These are phyloP conservation scores for Oscarella lobularis DNA, from an alignment of 37 sponge, comb jelly and placozoan species.

Conservation along the genomic window DNA sequence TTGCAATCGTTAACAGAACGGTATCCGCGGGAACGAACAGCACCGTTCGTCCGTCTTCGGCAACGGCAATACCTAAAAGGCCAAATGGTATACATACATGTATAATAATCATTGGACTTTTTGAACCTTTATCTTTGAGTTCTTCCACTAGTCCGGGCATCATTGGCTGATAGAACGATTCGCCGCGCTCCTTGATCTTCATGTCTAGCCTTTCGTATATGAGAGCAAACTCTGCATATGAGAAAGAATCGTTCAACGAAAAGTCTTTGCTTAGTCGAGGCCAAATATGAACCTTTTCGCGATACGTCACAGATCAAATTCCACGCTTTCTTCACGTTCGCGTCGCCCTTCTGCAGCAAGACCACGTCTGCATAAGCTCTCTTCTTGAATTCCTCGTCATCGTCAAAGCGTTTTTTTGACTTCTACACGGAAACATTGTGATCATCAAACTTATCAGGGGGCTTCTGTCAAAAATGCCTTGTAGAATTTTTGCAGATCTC, in stretches of 20 bases:
- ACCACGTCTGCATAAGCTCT: slow-evolving; percentile 74
- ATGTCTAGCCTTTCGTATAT: slow-evolving; percentile 60
- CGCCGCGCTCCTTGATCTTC: slow-evolving; percentile 66
- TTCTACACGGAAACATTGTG: slow-evolving; percentile 70
- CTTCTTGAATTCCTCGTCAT: slow-evolving; percentile 82
- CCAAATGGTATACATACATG: neutral
- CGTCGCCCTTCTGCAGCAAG: slow-evolving; percentile 65
- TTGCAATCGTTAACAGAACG: slow-evolving; percentile 64
- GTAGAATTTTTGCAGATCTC: slow-evolving; percentile 75
- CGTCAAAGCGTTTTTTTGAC: slow-evolving; percentile 78
- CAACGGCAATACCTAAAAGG: neutral
- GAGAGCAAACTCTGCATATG: slow-evolving; percentile 31
- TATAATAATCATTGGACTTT: too few species aligned
- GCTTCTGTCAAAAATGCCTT: slow-evolving; percentile 23
- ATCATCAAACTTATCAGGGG: slow-evolving; percentile 62
- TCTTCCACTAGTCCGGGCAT: slow-evolving; percentile 70
- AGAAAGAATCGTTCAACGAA: too few species aligned
- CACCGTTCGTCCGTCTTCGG: slow-evolving; percentile 65
- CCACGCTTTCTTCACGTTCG: slow-evolving; percentile 73
- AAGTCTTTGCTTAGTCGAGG: neutral
- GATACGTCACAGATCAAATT: slow-evolving; percentile 90
- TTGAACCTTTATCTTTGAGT: slow-evolving; percentile 63
- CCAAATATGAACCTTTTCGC: slow-evolving; percentile 59
- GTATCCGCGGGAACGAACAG: slow-evolving; percentile 44
- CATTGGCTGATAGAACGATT: slow-evolving; percentile 86